Evolutionary conservation across 2,797 vertebrate genomes (phyloP).

Genomic region (Rhyacichthys aspro): DNA sequence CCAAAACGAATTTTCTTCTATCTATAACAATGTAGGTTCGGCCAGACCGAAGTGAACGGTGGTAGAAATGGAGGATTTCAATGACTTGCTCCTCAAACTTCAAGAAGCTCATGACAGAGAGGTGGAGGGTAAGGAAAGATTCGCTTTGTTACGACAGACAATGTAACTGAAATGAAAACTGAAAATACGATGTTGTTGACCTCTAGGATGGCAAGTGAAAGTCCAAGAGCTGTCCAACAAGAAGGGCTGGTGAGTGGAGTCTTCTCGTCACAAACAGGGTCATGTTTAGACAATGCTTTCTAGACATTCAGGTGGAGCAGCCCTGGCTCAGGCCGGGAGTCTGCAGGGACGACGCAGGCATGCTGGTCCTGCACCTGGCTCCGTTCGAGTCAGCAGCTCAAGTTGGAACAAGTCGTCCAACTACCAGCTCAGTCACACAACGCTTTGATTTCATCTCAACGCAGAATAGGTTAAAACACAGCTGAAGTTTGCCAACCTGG

Average conservation of each 20-base stretch:
- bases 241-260: conserved; percentile 88
- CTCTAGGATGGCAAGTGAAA: conserved; percentile 88
- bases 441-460: neutral
- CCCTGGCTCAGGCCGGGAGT: neutral
- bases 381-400: conserved; percentile 21
- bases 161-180: neutral
- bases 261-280: neutral
- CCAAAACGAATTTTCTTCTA: neutral
- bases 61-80: conserved; percentile 82
- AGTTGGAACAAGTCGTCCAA: conserved; percentile 48
- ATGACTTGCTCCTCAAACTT: conserved; percentile 86
- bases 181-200: conserved; percentile 11
- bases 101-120: conserved; percentile 91
- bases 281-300: conserved; percentile 17
- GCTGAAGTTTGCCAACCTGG: no score
- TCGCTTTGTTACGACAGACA: neutral
- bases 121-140: conserved; percentile 74
- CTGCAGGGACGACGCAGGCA: neutral
- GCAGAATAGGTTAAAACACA: no score
- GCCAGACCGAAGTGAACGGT: neutral
- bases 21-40: conserved; percentile 5
- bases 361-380: conserved; percentile 23
- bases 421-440: conserved; percentile 23
- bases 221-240: conserved; percentile 90
- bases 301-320: conserved; percentile 16